Percentiles rank a stretch among this genome's conserved stretches.
Conservation (phyloP, 2,113 vertebrate genomes). For the Ariopsis seemanni region DNA sequence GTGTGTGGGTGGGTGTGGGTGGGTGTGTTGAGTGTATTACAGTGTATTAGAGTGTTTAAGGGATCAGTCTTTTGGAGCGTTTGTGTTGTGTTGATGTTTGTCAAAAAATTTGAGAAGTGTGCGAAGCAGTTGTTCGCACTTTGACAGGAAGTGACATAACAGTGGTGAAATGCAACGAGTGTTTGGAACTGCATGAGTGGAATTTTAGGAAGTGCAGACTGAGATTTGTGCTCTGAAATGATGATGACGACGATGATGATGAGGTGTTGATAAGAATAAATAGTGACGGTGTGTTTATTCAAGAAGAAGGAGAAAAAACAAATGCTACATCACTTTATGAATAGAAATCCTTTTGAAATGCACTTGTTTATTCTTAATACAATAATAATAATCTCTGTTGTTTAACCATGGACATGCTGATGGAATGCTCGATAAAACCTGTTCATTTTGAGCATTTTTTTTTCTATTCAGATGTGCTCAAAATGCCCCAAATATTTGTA, state of each 20-base stretch:
- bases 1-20: not conserved
- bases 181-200: conserved; percentile 5
- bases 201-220: conserved; percentile 25
- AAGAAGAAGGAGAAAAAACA: not conserved
- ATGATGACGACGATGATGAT: not conserved
- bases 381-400: not conserved
- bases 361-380: not conserved
- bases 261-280: not conserved
- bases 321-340: not conserved
- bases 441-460: not conserved
- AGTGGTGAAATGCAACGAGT: not conserved
- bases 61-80: not conserved
- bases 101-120: conserved; percentile 28
- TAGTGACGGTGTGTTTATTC: not conserved
- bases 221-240: not conserved
- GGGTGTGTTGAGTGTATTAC: not conserved
- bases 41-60: not conserved
- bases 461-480: not conserved
- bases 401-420: no score
- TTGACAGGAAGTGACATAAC: not conserved
- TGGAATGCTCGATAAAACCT: not conserved
- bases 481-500: not conserved
- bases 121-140: not conserved
- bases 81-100: not conserved
- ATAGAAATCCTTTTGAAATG: not conserved